These are phyloP conservation scores for Opisthocomus hoazin DNA, from an alignment of 2,113 vertebrate genomes.

Conservation along the genomic window DNA sequence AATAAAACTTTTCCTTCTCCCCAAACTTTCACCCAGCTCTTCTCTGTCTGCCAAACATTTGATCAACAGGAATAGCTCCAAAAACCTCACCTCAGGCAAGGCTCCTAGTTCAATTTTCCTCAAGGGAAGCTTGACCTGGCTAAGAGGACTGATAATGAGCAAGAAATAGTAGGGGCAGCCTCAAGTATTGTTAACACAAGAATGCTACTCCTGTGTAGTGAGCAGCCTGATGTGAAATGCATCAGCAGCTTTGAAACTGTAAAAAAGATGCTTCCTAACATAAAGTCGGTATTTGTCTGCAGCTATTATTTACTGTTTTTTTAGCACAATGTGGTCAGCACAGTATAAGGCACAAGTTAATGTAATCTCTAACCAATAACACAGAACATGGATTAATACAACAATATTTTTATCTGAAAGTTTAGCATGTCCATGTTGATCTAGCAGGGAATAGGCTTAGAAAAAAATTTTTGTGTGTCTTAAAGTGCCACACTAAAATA, in stretches of 20 bases:
- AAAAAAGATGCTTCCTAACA: conserved; percentile 33
- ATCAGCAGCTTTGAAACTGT: conserved; percentile 34
- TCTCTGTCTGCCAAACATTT: neutral
- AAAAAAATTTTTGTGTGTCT: neutral
- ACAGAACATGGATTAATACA: neutral
- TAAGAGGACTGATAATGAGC: conserved; percentile 36
- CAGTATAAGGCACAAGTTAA: neutral
- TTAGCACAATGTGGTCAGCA: neutral
- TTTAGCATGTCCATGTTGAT: neutral
- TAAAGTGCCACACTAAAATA: neutral
- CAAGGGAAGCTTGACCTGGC: conserved; percentile 56
- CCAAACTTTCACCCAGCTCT: neutral
- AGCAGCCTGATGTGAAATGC: conserved; percentile 32
- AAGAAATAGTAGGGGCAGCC: conserved; percentile 43
- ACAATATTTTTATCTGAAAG: neutral
- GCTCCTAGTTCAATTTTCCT: conserved; percentile 53
- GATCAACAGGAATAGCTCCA: neutral
- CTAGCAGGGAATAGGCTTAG: neutral
- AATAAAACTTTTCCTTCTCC: conserved; percentile 17
- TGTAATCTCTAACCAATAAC: neutral
- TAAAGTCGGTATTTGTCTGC: neutral
- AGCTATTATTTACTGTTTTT: neutral
- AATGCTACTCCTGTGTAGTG: conserved; percentile 44
- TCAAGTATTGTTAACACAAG: conserved; percentile 57
- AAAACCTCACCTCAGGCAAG: conserved; percentile 36